Percentiles rank a stretch among this genome's conserved stretches.
Evolutionary conservation across 2,113 vertebrate genomes (phyloP).

Genomic region (Sinocyclocheilus maitianheensis): DNA sequence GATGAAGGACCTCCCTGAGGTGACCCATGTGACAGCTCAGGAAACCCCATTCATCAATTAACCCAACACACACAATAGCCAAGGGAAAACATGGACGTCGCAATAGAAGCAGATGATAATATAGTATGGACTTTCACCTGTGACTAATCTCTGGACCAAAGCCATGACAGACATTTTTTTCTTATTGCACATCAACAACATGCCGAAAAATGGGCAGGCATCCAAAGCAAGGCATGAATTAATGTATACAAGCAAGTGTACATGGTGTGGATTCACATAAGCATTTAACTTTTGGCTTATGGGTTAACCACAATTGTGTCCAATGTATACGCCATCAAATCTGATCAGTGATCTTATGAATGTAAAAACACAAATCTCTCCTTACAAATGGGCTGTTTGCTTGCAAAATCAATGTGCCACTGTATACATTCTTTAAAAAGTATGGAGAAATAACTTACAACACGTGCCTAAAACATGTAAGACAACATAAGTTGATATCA

Average conservation of each 20-base stretch:
- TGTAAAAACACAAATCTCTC: neutral
- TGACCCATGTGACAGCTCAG: constrained; percentile 45
- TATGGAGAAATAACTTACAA: constrained; percentile 5
- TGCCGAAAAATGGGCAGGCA: neutral
- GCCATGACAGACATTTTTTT: constrained; percentile 18
- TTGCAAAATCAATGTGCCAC: neutral
- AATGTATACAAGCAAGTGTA: neutral
- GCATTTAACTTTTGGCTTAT: neutral
- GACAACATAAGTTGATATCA: constrained; percentile 18
- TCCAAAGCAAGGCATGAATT: neutral
- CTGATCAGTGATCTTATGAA: neutral
- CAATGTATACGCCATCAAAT: neutral
- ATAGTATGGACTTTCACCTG: constrained; percentile 27
- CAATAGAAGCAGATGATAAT: neutral
- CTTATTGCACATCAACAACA: neutral
- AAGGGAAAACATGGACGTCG: neutral
- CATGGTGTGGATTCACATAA: neutral
- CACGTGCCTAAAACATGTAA: constrained; percentile 21
- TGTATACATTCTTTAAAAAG: neutral
- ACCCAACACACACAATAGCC: neutral
- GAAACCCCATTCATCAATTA: constrained; percentile 32
- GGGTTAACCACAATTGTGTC: neutral
- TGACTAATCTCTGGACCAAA: constrained; percentile 24
- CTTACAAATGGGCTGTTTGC: neutral
- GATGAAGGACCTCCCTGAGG: constrained; percentile 58